A percentile compares a stretch with the other conserved stretches of the same genome.
Conservation (phyloP, 2,113 vertebrate species). For the Microtus pennsylvanicus region DNA sequence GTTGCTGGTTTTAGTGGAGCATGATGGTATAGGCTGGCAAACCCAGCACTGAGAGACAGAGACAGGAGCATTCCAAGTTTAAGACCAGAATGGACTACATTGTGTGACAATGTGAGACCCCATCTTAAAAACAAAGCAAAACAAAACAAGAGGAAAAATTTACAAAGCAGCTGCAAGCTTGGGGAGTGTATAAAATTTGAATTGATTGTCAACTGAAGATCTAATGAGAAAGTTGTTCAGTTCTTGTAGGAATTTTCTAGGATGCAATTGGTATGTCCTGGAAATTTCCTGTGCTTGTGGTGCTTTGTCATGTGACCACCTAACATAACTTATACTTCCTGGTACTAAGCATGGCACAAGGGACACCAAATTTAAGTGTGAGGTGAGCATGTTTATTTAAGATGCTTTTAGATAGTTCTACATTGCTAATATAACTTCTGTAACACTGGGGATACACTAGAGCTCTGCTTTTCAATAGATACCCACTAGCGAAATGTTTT, state of each 20-base stretch:
- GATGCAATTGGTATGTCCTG: not conserved
- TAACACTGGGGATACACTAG: not conserved
- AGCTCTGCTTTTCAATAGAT: not conserved
- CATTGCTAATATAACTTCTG: constrained; percentile 1
- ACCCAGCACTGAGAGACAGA: not conserved
- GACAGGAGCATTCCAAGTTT: not conserved
- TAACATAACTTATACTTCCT: constrained; percentile 10
- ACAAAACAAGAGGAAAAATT: not conserved
- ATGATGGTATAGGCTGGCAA: not conserved
- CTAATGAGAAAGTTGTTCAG: not conserved
- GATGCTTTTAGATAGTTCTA: not conserved
- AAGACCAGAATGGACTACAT: not conserved
- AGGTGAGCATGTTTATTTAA: constrained; percentile 29
- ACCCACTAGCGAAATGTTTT: not conserved
- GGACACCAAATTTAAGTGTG: not conserved
- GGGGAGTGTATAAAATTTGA: not conserved
- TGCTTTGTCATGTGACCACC: not conserved
- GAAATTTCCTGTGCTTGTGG: not conserved
- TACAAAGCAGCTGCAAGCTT: constrained; percentile 25
- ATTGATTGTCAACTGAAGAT: not conserved
- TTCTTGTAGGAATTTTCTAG: constrained; percentile 51
- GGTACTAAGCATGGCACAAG: not conserved
- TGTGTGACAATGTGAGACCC: not conserved
- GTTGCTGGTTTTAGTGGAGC: not conserved
- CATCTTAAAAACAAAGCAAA: not conserved